Conservation (phyloP, 2,113 vertebrate genomes). For the Apodemus speciosus region DNA sequence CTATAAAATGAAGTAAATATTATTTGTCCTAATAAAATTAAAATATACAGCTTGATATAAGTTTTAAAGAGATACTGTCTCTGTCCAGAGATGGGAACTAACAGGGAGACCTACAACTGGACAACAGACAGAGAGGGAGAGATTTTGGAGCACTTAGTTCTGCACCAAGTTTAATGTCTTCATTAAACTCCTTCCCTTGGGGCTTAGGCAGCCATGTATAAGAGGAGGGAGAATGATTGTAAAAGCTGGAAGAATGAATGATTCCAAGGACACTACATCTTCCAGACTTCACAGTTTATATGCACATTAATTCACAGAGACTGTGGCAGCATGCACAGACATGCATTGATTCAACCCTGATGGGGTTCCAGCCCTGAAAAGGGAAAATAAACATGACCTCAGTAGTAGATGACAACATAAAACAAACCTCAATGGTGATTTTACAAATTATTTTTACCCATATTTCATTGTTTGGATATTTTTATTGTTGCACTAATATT, state of each 20-base stretch:
- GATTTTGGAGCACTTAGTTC: background rate
- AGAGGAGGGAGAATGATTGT: background rate
- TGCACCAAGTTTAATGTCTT: background rate
- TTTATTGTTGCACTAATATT: background rate
- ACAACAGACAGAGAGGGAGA: background rate
- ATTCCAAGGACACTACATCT: background rate
- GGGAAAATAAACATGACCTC: background rate
- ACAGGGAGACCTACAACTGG: background rate
- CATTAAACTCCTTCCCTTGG: background rate
- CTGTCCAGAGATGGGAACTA: background rate
- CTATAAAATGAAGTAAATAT: background rate
- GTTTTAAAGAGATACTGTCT: background rate
- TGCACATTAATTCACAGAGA: background rate
- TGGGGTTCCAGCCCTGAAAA: background rate
- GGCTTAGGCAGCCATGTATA: background rate
- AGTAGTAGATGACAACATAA: background rate
- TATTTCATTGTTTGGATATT: background rate
- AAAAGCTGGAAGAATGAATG: background rate
- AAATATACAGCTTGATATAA: background rate
- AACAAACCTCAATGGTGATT: background rate
- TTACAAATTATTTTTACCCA: background rate
- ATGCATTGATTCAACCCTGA: background rate
- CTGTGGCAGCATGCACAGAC: background rate
- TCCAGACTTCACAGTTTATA: background rate
- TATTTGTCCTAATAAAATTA: background rate